These are phyloP conservation scores for Elysia chlorotica DNA, from an alignment of 1,140 invertebrate genomes.

Conservation along the genomic window DNA sequence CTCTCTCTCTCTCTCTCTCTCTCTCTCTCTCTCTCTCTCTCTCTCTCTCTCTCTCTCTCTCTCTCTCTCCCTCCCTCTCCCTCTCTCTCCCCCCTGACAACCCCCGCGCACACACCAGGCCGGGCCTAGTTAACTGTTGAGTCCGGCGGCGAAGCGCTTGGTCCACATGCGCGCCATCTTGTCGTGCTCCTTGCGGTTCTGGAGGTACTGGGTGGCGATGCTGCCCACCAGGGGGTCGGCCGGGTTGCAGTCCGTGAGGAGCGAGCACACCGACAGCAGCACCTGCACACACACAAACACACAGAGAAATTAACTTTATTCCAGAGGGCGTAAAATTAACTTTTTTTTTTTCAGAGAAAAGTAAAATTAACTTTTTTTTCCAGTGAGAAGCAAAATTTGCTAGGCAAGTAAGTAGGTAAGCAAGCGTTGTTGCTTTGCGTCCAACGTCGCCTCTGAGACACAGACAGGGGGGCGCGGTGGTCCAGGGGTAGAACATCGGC, in stretches of 20 bases:
- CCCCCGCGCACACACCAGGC: background rate
- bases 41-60: background rate
- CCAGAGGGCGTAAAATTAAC: too few relatives aligned
- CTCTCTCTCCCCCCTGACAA: background rate
- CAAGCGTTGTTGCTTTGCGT: too few relatives aligned
- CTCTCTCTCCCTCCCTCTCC: background rate
- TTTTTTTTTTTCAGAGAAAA: too few relatives aligned
- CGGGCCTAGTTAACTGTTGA: slow-evolving; percentile 19
- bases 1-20: too few relatives aligned
- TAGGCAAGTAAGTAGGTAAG: too few relatives aligned
- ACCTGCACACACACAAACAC: too few relatives aligned
- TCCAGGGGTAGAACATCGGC: too few relatives aligned
- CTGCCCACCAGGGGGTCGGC: slow-evolving; percentile 96
- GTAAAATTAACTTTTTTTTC: too few relatives aligned
- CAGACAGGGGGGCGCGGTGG: too few relatives aligned
- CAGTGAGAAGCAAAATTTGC: too few relatives aligned
- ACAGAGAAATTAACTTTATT: too few relatives aligned
- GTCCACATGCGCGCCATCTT: slow-evolving; percentile 97
- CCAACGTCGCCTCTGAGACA: too few relatives aligned
- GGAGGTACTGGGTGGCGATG: slow-evolving; percentile 96
- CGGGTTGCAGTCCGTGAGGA: slow-evolving; percentile 72
- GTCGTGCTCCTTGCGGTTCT: slow-evolving; percentile 97
- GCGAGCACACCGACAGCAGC: slow-evolving; percentile 78
- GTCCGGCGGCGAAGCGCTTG: slow-evolving; percentile 92
- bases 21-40: background rate